Evolutionary conservation across 2,888 invertebrate genomes (phyloP), one percentile per base, ranked within the genome.

Genomic region (Calliopum simillimum): DNA sequence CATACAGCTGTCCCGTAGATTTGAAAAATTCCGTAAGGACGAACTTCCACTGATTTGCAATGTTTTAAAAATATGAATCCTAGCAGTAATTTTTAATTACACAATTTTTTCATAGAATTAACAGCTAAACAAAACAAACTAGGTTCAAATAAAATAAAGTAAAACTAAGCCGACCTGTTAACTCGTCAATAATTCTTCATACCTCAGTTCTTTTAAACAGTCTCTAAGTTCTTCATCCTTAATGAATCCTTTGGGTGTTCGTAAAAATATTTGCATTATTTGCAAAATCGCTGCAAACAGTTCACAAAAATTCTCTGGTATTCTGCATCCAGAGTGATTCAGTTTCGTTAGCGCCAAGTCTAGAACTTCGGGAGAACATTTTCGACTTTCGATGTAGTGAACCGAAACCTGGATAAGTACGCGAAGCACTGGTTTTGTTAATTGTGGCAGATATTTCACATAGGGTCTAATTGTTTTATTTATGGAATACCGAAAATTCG

Each of bases 301-400:
- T 78, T 89, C 88, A 70, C 88, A 88, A 71, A 89, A 84, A 72
- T 87, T 84, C 62, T 84, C 84, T 14, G 87, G 88, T 49, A 86
- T 83, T 72, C 84, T 82, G 69, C 83, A 82, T 0, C 85, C 85
- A n/a, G 84, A 81, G 76, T 85, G 84, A 69, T 83, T 82, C 5
- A 86, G 74, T 76, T 86, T 86, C 59, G 82, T 85, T 23, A 86
- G 74, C 16, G 87, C 86, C 58, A 86, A 76, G 55, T 85, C 85
- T 44, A 86, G 76, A 0, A 85, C 85, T 69, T 86, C 86, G 1
- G 86, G 80, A 1, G 86, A 84, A 53, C 85, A 86, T 69, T 85
- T 85, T 4, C 80, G 80, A 59, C 84, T 85, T 74, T 86, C 87
- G 41, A 86, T 84, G 41, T 85, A 86, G 68, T 86, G 86, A 5